Conservation (phyloP, 2,113 vertebrate genomes). For the Saccopteryx leptura region DNA sequence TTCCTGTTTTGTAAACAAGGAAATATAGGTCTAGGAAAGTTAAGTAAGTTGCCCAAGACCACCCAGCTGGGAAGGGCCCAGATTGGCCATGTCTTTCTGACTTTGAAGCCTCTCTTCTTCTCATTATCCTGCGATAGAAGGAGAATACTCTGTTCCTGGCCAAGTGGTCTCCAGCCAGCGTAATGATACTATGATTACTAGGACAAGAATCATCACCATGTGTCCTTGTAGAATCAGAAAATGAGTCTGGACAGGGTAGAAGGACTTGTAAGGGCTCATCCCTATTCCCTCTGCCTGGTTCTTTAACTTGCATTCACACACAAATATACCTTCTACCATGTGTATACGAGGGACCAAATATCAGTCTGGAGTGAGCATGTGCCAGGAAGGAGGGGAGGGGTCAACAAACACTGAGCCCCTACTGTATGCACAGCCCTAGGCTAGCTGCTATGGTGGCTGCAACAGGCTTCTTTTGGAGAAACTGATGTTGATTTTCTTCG, state of each 20-base stretch:
- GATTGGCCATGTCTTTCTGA: background rate
- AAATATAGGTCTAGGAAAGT: background rate
- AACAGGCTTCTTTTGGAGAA: constrained; percentile 13
- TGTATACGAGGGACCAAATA: background rate
- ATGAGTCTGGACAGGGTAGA: background rate
- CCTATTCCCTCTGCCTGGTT: background rate
- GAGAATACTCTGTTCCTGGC: constrained; percentile 39
- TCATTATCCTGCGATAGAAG: constrained; percentile 3
- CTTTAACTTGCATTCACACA: background rate
- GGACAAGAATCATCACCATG: background rate
- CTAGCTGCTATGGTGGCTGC: background rate
- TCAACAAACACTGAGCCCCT: background rate
- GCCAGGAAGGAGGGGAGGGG: background rate
- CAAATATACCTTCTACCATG: background rate
- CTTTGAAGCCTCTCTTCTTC: background rate
- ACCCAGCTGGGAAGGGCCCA: background rate
- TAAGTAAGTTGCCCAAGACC: constrained; percentile 22
- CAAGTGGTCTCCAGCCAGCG: background rate
- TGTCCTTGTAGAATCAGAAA: constrained; percentile 48
- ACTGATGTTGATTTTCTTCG: background rate
- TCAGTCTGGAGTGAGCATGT: background rate
- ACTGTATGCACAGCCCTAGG: background rate
- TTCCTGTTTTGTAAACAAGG: background rate
- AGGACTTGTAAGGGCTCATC: background rate
- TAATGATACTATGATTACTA: background rate